Evolutionary conservation across 2,797 vertebrate species (phyloP), one percentile per base, ranked within the genome.

Genomic region (Halcyon leucocephala): DNA sequence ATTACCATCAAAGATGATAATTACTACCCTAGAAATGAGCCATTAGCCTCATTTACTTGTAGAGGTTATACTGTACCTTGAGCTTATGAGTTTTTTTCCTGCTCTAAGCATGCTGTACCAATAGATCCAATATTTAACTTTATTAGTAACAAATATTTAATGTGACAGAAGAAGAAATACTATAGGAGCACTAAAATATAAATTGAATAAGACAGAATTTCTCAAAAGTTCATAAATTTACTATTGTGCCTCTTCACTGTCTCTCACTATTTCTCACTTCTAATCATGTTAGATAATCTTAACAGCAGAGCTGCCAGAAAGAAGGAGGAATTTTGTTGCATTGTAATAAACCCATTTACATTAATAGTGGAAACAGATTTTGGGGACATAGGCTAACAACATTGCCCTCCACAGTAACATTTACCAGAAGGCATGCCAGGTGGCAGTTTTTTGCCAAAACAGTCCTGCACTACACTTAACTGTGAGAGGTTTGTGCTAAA

Each of bases 81-180:
- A 83, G 21, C 82, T 95, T 79, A 81, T 91, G 61, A 66, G 4
- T 57, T 48, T 51, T 88, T 94, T 94, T 84, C 84, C 58, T 88
- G 20, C 25, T 93, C 7, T 51, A 71, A 88, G 65, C 1, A 1
- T 62, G 28, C 35, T 81, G 39, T 73, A 29, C 58, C 61, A 80
- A 14, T 67, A 89, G 39, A 73, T 69, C 21, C 46, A 64, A 46
- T 89, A 70, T 82, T 82, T 61, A 76, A 70, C 39, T 86, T 58
- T 52, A 29, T 65, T 80, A 41, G 7, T 72, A 76, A 82, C 62
- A 72, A 83, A 41, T 54, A 88, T 66, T 69, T 62, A 66, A 39
- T 55, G 9, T 57, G 29, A 42, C 26, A 72, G 69, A 83, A 80
- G 39, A 82, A 85, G 31, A 86, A 90, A 72, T 70, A 52, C 8